Evolutionary conservation across 2,797 vertebrate genomes (phyloP), one percentile per base, ranked within the genome.

Genomic region (Rhodeus uyekii): DNA sequence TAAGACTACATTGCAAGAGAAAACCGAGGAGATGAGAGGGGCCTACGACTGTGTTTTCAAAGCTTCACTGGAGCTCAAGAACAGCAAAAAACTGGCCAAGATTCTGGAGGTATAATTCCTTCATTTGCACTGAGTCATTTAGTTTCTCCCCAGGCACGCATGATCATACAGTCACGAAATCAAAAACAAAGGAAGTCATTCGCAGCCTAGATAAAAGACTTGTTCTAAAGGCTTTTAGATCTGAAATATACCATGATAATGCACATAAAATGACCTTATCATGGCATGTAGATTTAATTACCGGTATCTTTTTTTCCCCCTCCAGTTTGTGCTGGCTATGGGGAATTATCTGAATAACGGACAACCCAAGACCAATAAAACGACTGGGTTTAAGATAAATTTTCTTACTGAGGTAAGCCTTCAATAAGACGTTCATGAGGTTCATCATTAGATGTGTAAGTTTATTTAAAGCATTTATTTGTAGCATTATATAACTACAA

Each of bases 341-440:
- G 98, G 98, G 10, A 99, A 99, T 90, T 99, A 99, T 76, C 90
- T 99, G 89, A 99, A 99, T 86, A 98, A 98, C 0, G 97, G 96
- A 84, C 98, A 98, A 88, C 98, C 98, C 16, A 96, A 97, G 91
- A 96, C 93, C 83, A 95, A 94, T 92, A 99, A 97, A 90, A 98
- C 97, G 0, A 99, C 98, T 0, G 97, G 98, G 86, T 99, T 99
- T 86, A 99, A 99, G 92, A 99, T 99, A 88, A 99, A 98, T 93
- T 99, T 99, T 88, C 95, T 99, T 2, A 97, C 96, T 0, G 98
- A 99, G 96, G 98, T 98, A 90, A 92, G 90, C 34, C 39, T 6
- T n/a, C n/a, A n/a, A n/a, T n/a, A n/a, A n/a, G n/a, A n/a, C n/a
- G n/a, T n/a, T 39, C n/a, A 48, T 63, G 39, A 46, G 61, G 7